These are phyloP conservation scores for Drosophila cognata DNA, from an alignment of 2,888 invertebrate species.

Conservation along the genomic window DNA sequence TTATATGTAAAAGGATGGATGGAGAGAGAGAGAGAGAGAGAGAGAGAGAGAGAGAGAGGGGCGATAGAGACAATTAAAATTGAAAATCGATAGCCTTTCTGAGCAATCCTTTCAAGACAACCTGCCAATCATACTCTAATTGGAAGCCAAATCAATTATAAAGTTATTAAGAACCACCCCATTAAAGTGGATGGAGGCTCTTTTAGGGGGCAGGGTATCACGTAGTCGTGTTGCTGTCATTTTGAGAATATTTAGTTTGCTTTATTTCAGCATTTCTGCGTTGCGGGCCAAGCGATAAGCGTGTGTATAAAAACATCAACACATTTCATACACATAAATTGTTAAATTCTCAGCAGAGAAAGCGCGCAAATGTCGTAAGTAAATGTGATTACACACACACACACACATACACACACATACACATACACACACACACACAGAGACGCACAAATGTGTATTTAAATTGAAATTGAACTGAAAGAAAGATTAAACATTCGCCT, in stretches of 20 bases:
- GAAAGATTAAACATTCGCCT: conserved; percentile 57
- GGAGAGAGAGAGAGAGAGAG: background rate
- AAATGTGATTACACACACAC: conserved; percentile 48
- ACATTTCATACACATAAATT: conserved; percentile 53
- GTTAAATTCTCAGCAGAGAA: conserved; percentile 53
- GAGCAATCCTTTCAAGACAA: background rate
- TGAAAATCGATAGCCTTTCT: background rate
- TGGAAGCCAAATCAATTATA: background rate
- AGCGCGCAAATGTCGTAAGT: conserved; percentile 69
- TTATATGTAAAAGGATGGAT: background rate
- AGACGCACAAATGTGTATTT: conserved; percentile 26
- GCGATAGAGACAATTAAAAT: background rate
- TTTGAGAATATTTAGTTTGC: conserved; percentile 10
- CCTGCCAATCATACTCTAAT: background rate
- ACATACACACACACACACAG: conserved; percentile 14
- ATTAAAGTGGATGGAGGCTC: background rate
- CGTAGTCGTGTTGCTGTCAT: conserved; percentile 3
- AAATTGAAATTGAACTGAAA: conserved; percentile 34
- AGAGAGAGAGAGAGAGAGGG: background rate
- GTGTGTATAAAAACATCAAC: conserved; percentile 50
- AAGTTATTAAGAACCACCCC: background rate
- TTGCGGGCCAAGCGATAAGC: conserved; percentile 55
- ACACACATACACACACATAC: conserved; percentile 13
- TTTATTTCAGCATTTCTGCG: conserved; percentile 41
- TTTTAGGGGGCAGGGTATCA: conserved; percentile 20